Base-by-base conservation (phyloP, 2,888 invertebrate species). In the Drosophila borealis region DNA sequence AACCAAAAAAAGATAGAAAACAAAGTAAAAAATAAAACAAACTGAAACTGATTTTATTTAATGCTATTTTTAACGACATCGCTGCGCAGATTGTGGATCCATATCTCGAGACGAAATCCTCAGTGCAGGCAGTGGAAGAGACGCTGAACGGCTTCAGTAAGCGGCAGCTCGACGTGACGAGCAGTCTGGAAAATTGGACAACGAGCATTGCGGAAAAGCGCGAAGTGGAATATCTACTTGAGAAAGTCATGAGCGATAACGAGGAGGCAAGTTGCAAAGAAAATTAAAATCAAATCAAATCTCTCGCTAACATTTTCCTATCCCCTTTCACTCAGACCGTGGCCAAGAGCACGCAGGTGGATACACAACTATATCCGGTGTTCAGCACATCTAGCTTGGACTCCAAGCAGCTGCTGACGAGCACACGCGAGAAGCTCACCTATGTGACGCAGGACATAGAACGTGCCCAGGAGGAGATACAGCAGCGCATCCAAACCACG, bases 281-380 rank as follows among this genome's bases (percentile, higher is more conserved):
- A 2, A 48, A 41, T 41, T 17, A 17, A 17, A 0, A 17, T 4
- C 8, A 4, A 9, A 9, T 11, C 3, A 17, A 19, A 11, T 21
- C 10, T 19, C 25, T 4, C 2, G 0, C 36, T 2, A 29, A 6
- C 13, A 29, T n/a, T 37, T 21, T n/a, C 2, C 19, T 85, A 41
- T 4, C 2, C 29, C 11, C 1, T 4, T 41, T 14, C 29, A 8
- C 19, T 5, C 39, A 95, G 95, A 95, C 94, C 21, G 93, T 95
- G 74, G 94, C 94, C 78, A 94, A 94, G 93, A 94, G 95, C 78
- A 94, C 95, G 4, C 94, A 95, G 91, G 93, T 96, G 84, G 95
- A 96, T 89, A 94, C 94, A 50, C 95, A 96, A 86, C 92, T 96
- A 64, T 96, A 96, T 93, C 96, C 96, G 21, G 94, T 96, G 50